These are phyloP conservation scores for Mimachlamys varia DNA, from an alignment of 2,888 invertebrate species.

Conservation along the genomic window DNA sequence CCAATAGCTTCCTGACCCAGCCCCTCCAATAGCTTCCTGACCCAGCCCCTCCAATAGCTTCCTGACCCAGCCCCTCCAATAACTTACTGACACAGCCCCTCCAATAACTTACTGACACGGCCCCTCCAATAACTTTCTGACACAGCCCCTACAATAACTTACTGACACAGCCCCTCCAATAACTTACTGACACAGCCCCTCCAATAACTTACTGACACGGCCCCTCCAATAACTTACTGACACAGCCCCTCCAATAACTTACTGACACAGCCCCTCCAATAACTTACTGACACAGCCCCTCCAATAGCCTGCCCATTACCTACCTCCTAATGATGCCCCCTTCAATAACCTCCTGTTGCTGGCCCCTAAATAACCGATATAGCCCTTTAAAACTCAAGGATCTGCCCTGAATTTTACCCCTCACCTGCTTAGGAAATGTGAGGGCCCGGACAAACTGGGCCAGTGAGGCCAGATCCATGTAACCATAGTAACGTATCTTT, in stretches of 20 bases:
- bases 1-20: no score
- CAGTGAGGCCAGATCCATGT: slow-evolving; percentile 63
- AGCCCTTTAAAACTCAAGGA: no score
- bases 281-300: no score
- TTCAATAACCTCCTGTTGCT: no score
- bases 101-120: no score
- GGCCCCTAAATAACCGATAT: no score
- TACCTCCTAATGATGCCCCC: no score
- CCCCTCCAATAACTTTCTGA: no score
- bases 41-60: not conserved
- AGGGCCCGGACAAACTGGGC: slow-evolving; percentile 64
- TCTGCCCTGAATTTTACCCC: slow-evolving; percentile 22
- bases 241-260: not conserved
- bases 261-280: no score
- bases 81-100: not conserved
- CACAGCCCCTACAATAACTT: no score
- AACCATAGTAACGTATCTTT: slow-evolving; percentile 61
- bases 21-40: not conserved
- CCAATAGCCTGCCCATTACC: no score
- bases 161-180: not conserved
- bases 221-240: not conserved
- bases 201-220: not conserved
- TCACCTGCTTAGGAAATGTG: slow-evolving; percentile 61
- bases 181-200: not conserved
- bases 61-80: not conserved